Base-by-base conservation (phyloP, 92 coral and sea anemone genomes). In the Epizoanthus fatuus region DNA sequence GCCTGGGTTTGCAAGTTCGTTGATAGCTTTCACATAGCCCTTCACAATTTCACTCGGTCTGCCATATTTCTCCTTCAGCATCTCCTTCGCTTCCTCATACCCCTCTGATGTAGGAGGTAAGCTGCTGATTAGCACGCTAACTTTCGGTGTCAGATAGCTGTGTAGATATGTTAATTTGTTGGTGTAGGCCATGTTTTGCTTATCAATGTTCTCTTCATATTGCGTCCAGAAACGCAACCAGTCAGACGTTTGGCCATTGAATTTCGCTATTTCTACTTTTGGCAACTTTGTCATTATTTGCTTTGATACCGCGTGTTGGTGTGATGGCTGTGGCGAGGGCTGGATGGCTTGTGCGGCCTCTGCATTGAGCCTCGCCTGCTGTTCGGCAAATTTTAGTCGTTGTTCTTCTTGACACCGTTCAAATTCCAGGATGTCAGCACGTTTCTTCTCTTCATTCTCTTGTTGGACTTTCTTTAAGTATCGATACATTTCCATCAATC, bases 81-180 rank as follows among this genome's bases (percentile, higher is more conserved):
- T 63, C 14, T 81, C 65, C 75, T 86, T 90, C 1, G 88, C 90
- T 55, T 86, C 88, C 7, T 63, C 53, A 81, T 86, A 90, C 5
- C 94, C 94, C 54, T 69, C 89, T 3, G 89, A 15, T 14, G 88
- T 72, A 68, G 88, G 90, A 3, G 87, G 92, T 7, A 88, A 85
- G 4, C 92, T 74, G 15, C 63, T 32, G 10, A 74, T 74, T 37
- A 74, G 14, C 5, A 1, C 64, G 3, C 45, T 74, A 14, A 54
- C 79, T 13, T 74, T 74, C 5, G 63, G 63, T 11, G 15, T 5
- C 63, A 74, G 47, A 29, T 74, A 74, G 25, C 64, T 63, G 22
- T 74, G 79, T 6, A 74, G 49, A 29, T 74, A 74, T 29, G 45
- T 40, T 5, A 74, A 5, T 29, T 74, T 74, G 47, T 54, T 73